Evolutionary conservation across 2,888 invertebrate genomes (phyloP).

Genomic region (Dorcus parallelipipedus): DNA sequence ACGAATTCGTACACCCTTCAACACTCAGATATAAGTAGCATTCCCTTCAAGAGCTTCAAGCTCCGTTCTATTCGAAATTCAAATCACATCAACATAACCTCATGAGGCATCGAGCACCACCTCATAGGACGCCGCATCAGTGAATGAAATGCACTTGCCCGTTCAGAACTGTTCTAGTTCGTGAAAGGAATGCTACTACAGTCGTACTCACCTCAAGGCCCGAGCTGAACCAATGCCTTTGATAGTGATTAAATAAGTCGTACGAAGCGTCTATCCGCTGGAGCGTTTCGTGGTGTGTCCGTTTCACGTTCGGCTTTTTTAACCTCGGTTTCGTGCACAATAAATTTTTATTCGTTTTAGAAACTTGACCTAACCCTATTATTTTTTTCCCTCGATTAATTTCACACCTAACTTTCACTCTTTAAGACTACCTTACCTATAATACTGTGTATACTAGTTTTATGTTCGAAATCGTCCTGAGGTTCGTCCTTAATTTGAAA

Average conservation of each 20-base stretch:
- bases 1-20: background rate
- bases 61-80: too few relatives aligned
- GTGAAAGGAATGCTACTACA: too few relatives aligned
- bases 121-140: too few relatives aligned
- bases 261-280: constrained; percentile 41
- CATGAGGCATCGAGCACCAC: too few relatives aligned
- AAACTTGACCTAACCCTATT: constrained; percentile 37
- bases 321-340: constrained; percentile 29
- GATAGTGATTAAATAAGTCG: constrained; percentile 43
- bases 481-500: constrained; percentile 24
- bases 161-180: too few relatives aligned
- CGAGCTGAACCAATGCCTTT: constrained; percentile 47
- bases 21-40: too few relatives aligned
- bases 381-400: background rate
- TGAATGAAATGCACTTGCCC: too few relatives aligned
- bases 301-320: constrained; percentile 35
- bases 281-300: constrained; percentile 44
- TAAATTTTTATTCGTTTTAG: constrained; percentile 20
- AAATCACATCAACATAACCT: too few relatives aligned
- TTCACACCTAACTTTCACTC: background rate
- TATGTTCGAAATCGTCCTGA: constrained; percentile 34
- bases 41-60: too few relatives aligned
- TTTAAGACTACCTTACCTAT: constrained; percentile 37
- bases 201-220: constrained; percentile 41
- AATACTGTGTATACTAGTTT: constrained; percentile 47